Conservation (phyloP, 2,888 invertebrate genomes). For the Chelonus formosanus region DNA sequence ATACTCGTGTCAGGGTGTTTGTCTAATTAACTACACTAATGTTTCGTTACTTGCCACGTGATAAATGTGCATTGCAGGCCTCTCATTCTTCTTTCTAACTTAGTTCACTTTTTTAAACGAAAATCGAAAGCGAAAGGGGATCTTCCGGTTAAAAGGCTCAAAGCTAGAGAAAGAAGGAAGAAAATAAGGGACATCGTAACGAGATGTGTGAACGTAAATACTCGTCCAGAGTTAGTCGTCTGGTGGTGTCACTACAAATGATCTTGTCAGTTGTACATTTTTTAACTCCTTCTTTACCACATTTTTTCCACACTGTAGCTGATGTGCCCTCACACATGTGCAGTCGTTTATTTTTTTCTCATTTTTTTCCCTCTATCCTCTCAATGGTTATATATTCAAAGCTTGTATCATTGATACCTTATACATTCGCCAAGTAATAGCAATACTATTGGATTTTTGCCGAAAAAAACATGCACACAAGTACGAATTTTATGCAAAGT, state of each 20-base stretch:
- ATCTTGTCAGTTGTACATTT: slow-evolving; percentile 17
- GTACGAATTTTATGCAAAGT: slow-evolving; percentile 30
- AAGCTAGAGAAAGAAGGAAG: background rate
- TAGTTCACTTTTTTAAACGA: slow-evolving; percentile 3
- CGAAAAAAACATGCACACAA: slow-evolving; percentile 4
- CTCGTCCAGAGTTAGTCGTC: slow-evolving; percentile 14
- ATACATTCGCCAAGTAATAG: too few species aligned
- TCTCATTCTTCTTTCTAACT: slow-evolving; percentile 1
- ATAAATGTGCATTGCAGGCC: slow-evolving; percentile 38
- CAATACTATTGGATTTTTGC: too few species aligned
- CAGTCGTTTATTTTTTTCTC: background rate
- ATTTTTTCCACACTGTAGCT: background rate
- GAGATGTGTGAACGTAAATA: slow-evolving; percentile 32
- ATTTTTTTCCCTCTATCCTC: too few species aligned
- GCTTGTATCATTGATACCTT: too few species aligned
- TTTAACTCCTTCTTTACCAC: slow-evolving; percentile 2
- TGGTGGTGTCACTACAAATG: slow-evolving; percentile 22
- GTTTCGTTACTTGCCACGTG: slow-evolving; percentile 41
- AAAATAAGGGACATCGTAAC: slow-evolving; percentile 12
- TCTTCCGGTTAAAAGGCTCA: slow-evolving; percentile 8
- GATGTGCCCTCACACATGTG: too few species aligned
- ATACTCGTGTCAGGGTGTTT: slow-evolving; percentile 35
- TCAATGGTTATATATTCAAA: too few species aligned
- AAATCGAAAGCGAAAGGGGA: slow-evolving; percentile 18
- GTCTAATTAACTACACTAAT: slow-evolving; percentile 45